Base-by-base conservation (phyloP, 2,888 invertebrate species). In the Sthenelais limicola region DNA sequence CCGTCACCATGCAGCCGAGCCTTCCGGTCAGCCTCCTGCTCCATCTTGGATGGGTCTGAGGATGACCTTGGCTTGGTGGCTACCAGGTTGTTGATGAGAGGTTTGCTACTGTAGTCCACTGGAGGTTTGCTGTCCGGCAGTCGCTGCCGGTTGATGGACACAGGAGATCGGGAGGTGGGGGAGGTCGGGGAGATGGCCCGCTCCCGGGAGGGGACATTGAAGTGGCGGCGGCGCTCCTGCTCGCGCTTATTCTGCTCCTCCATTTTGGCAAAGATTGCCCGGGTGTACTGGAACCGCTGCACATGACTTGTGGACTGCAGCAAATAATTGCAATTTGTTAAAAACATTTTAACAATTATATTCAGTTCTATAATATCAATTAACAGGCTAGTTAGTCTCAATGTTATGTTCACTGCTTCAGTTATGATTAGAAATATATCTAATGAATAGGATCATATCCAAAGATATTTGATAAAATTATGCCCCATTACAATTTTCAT, bases 181-280 rank as follows among this genome's bases (percentile, higher is more conserved):
- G 71, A 71, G 43, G 71, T 71, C 1, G 71, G 71, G 0, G 71
- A 71, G 1, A 51, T 52, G 4, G 47, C 58, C 0, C 58, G 71
- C 12, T 51, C 26, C 15, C 71, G 30, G 2, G 54, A 24, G 0
- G 71, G 71, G n/a, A 58, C 28, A n/a, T 30, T n/a, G 47, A 62
- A 32, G 12, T 33, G n/a, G 15, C 35, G 33, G 32, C 62, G 15
- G 1, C 9, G 1, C 32, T 58, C 58, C 26, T 43, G 56, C 7
- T 68, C 48, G 54, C 48, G 26, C 32, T 66, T 47, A 35, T 49
- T 81, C 67, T 85, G 81, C 49, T 85, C 83, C 71, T 86, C 86
- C 80, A 87, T 80, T n/a, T 82, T 76, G n/a, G 85, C 85, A 75
- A 87, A 87, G 52, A 87, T 76, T 4, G 84, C 85, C 18, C 85